Evolutionary conservation across 2,888 invertebrate species (phyloP), one percentile per base, ranked within the genome.

Genomic region (Baccha elongata): DNA sequence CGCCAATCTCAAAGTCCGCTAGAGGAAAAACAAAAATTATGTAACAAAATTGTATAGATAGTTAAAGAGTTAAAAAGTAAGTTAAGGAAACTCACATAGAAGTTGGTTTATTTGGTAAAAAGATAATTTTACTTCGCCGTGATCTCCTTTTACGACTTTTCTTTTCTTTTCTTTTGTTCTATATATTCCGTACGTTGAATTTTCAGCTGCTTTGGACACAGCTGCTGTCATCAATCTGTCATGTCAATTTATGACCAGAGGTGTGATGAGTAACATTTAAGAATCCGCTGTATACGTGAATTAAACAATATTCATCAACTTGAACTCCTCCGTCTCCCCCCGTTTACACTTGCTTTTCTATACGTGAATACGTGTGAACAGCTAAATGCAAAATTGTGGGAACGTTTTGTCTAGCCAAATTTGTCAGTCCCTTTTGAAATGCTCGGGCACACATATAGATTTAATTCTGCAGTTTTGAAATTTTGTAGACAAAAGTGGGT

Each of bases 91-190:
- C 58, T 58, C 15, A 58, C 58, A 15, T 26, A 15, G 21, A 13
- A 10, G 58, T 23, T 40, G 58, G 40, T 58, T 58, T 40, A 23
- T 55, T 58, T 40, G 40, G 23, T 32, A 23, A 58, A 37, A 58
- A 35, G 5, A 40, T 19, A 44, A 10, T 19, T 19, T 35, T 35
- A 11, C 55, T 55, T 37, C 40, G 37, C n/a, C 32, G 6, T 35
- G 40, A 58, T 7, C 15, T 8, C 40, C 23, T 40, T 40, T 42
- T 40, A 40, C 15, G 40, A 23, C 23, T 35, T n/a, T n/a, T 55
- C 23, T 23, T 4, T 35, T 55, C n/a, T 21, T 15, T 58, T 3
- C 15, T 37, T 37, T 40, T 40, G 40, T 58, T 19, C 23, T 46
- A 10, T 23, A 7, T 17, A 32, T 19, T 1, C n/a, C 19, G 17